A percentile compares a stretch with the other conserved stretches of the same genome.
Conservation (phyloP, 2,113 vertebrate genomes). For the Anser brachyrhynchus region DNA sequence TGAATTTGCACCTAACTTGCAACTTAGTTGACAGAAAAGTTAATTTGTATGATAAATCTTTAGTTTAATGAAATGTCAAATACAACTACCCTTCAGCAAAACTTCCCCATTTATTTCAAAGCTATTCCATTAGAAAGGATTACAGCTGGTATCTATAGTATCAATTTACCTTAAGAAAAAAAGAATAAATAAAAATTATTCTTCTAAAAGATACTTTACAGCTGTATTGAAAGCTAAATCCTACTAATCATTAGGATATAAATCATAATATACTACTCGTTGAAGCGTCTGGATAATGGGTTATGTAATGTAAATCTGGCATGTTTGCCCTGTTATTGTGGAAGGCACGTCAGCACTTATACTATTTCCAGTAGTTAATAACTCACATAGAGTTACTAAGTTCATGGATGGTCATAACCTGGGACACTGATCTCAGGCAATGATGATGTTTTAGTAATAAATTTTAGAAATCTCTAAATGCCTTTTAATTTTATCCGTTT, state of each 20-base stretch:
- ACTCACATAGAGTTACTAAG: background rate
- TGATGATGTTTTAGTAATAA: background rate
- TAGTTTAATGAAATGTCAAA: background rate
- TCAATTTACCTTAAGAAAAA: background rate
- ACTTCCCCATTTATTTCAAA: slow-evolving; percentile 26
- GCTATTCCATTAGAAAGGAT: background rate
- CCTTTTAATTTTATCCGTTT: background rate
- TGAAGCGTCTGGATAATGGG: background rate
- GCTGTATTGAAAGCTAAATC: background rate
- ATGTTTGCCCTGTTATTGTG: background rate
- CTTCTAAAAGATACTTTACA: background rate
- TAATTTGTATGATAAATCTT: background rate
- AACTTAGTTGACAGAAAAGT: background rate
- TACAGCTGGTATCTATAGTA: background rate
- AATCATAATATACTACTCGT: background rate
- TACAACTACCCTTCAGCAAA: slow-evolving; percentile 27
- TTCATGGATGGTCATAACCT: background rate
- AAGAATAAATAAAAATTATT: background rate
- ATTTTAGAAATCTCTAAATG: background rate
- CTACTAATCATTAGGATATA: background rate
- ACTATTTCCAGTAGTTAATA: background rate
- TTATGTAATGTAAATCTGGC: background rate
- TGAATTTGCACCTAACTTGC: slow-evolving; percentile 6
- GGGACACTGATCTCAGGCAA: background rate
- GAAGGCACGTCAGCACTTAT: background rate